phyloP scores from a whole-genome alignment of 2,888 invertebrate species.

The Erebia ligea region DNA sequence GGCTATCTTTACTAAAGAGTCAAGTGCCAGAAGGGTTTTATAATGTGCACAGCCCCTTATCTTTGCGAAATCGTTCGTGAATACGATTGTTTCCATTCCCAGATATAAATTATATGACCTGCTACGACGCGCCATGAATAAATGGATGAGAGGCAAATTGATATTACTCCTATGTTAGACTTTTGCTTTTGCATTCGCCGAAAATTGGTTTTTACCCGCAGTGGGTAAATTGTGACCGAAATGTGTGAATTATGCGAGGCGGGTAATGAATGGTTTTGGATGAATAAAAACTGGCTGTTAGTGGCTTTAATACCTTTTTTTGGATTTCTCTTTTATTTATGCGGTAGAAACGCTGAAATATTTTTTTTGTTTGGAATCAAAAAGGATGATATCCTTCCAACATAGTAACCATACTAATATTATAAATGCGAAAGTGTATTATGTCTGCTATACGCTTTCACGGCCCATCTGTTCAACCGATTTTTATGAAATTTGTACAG shows the following conservation, averaged over 20 bases:
- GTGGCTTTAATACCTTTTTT: background rate
- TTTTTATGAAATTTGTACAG: too few species aligned
- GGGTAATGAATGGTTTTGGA: slow-evolving; percentile 61
- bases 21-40: background rate
- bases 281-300: slow-evolving; percentile 7
- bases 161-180: slow-evolving; percentile 74
- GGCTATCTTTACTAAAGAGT: too few species aligned
- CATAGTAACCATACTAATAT: too few species aligned
- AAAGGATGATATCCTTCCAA: too few species aligned
- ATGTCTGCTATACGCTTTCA: too few species aligned
- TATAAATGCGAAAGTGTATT: too few species aligned
- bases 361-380: too few species aligned
- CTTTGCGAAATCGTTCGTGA: slow-evolving; percentile 74
- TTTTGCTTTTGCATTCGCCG: slow-evolving; percentile 64
- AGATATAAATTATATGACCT: slow-evolving; percentile 83
- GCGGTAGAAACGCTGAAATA: too few species aligned
- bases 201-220: slow-evolving; percentile 76
- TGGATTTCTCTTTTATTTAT: too few species aligned
- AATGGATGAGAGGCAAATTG: slow-evolving; percentile 80
- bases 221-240: slow-evolving; percentile 69
- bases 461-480: too few species aligned
- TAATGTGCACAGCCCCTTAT: slow-evolving; percentile 14
- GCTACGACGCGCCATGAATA: slow-evolving; percentile 74
- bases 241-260: slow-evolving; percentile 63
- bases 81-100: slow-evolving; percentile 75